These are phyloP conservation scores for Channa striata DNA, from an alignment of 2,797 vertebrate genomes.

Conservation along the genomic window DNA sequence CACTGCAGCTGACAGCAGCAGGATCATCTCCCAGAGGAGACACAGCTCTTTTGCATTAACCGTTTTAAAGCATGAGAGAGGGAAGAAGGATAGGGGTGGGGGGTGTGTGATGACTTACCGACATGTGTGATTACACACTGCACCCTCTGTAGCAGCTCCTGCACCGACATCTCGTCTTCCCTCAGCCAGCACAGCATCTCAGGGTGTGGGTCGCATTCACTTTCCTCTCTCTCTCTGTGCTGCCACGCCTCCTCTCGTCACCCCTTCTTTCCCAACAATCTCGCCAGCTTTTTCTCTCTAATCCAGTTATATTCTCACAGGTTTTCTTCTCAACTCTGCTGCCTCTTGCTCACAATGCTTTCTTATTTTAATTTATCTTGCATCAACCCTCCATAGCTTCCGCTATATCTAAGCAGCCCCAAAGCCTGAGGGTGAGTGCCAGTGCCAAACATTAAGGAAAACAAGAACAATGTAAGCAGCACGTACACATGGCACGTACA, in stretches of 20 bases:
- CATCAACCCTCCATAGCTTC: neutral
- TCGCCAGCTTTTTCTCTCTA: conserved; percentile 15
- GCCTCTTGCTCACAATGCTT: neutral
- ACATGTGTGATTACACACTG: conserved; percentile 94
- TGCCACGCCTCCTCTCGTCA: conserved; percentile 67
- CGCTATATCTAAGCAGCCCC: conserved; percentile 46
- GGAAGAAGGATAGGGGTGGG: neutral
- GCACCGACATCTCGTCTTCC: conserved; percentile 95
- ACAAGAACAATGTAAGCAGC: conserved; percentile 1
- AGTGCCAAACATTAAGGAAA: conserved; percentile 66
- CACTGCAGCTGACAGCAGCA: neutral
- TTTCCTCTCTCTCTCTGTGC: conserved; percentile 36
- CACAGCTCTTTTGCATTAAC: neutral
- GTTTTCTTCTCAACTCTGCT: neutral
- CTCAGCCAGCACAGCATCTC: conserved; percentile 93
- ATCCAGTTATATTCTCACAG: conserved; percentile 20
- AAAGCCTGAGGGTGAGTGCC: conserved; percentile 68
- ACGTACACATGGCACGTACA: neutral
- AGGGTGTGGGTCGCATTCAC: conserved; percentile 75
- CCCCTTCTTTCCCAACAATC: conserved; percentile 2
- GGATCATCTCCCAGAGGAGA: neutral
- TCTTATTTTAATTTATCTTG: conserved; percentile 3
- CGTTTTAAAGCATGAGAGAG: neutral
- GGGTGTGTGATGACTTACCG: conserved; percentile 83
- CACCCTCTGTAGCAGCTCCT: conserved; percentile 92